A percentile compares a stretch with the other conserved stretches of the same genome.
Conservation (phyloP, 2,888 invertebrate genomes). For the Bursaphelenchus okinawaensis region DNA sequence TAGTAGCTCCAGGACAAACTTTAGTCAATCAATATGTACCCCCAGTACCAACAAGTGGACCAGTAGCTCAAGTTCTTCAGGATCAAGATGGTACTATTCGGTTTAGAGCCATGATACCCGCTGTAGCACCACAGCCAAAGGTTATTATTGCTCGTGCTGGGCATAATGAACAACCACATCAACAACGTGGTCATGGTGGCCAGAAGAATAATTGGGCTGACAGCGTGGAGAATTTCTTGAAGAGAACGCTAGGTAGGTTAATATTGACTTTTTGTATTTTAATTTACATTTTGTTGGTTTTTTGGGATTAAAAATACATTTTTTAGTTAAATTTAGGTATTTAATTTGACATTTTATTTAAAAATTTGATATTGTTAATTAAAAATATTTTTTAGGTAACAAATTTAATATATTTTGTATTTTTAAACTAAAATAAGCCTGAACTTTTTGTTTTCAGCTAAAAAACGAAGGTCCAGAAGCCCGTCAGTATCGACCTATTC, state of each 20-base stretch:
- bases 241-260: not conserved
- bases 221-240: conserved; percentile 19
- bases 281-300: not conserved
- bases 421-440: not conserved
- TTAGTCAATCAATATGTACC: not conserved
- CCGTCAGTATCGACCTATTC: not conserved
- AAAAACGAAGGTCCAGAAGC: not conserved
- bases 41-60: not conserved
- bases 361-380: too few relatives aligned
- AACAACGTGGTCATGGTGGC: too few relatives aligned
- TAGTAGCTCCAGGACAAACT: not conserved
- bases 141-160: conserved; percentile 9
- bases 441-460: conserved; percentile 3
- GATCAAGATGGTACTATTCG: conserved; percentile 7
- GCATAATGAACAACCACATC: not conserved
- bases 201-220: conserved; percentile 13
- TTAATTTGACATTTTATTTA: too few relatives aligned
- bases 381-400: too few relatives aligned
- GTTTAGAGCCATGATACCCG: conserved; percentile 3
- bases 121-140: not conserved
- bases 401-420: not conserved
- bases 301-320: not conserved
- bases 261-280: not conserved
- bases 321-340: too few relatives aligned
- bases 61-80: not conserved